Percentiles rank a stretch among this genome's conserved stretches.
phyloP scores from a whole-genome alignment of 1,140 invertebrate genomes.

The Plodia interpunctella region DNA sequence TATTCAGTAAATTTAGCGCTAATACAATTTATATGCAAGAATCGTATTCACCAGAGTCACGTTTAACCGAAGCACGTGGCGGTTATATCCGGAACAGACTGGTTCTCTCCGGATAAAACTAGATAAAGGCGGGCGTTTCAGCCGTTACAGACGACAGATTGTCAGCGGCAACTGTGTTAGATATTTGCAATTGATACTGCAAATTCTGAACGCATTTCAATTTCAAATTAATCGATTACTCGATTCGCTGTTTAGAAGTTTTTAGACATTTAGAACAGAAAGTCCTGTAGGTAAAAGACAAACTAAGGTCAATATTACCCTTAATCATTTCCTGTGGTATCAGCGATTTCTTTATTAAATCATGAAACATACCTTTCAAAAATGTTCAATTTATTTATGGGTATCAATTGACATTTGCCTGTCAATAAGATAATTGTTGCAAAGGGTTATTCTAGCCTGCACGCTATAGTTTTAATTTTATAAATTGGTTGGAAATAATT shows the following conservation, averaged over 20 bases:
- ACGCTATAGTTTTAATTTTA: too few relatives aligned
- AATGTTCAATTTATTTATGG: too few relatives aligned
- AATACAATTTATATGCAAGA: background rate
- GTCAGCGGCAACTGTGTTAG: slow-evolving; percentile 5
- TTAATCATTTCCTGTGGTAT: too few relatives aligned
- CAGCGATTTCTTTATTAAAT: too few relatives aligned
- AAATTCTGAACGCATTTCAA: background rate
- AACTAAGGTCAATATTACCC: too few relatives aligned
- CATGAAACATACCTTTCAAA: too few relatives aligned
- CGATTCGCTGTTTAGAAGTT: background rate
- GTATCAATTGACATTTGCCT: too few relatives aligned
- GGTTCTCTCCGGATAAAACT: slow-evolving; percentile 1
- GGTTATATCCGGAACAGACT: slow-evolving; percentile 1
- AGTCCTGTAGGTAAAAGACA: too few relatives aligned
- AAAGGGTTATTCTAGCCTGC: too few relatives aligned
- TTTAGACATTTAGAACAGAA: too few relatives aligned
- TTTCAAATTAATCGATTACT: background rate
- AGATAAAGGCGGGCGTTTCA: slow-evolving; percentile 3
- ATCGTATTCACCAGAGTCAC: background rate
- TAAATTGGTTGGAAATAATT: too few relatives aligned
- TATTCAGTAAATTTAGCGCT: background rate
- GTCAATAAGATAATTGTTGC: too few relatives aligned
- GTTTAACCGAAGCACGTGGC: slow-evolving; percentile 3
- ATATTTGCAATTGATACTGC: slow-evolving; percentile 2
- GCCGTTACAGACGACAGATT: slow-evolving; percentile 3